These are phyloP conservation scores for Addax nasomaculatus DNA, from an alignment of 2,113 vertebrate species.

Conservation along the genomic window DNA sequence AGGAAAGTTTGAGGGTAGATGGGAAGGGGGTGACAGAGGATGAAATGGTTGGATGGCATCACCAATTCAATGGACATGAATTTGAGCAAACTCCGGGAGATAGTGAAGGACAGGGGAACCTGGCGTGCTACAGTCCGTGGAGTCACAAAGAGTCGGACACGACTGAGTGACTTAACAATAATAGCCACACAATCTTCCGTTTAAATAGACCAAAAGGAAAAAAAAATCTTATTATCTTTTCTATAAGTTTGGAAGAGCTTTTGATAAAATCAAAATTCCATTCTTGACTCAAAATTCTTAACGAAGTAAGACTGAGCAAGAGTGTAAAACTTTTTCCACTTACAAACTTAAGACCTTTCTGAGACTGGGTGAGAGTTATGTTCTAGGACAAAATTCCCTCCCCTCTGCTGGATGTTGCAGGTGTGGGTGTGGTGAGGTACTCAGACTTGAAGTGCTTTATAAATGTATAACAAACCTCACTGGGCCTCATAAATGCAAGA, in stretches of 20 bases:
- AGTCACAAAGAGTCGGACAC: neutral
- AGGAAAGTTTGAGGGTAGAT: neutral
- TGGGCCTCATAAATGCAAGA: neutral
- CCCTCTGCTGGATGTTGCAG: too few relatives aligned
- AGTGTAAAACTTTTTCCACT: neutral
- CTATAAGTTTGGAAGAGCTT: too few relatives aligned
- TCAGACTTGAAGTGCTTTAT: neutral
- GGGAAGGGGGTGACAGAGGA: neutral
- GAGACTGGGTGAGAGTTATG: neutral
- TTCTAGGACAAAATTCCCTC: neutral
- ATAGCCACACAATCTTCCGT: neutral
- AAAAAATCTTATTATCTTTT: neutral
- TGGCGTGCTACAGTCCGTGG: neutral
- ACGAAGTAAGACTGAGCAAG: neutral
- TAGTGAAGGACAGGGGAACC: neutral
- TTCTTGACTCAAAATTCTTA: neutral
- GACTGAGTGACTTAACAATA: neutral
- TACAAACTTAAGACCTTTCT: neutral
- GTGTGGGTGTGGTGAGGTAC: fast-evolving
- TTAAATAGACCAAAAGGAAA: neutral
- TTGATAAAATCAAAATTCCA: neutral
- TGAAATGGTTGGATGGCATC: neutral
- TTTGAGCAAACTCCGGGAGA: neutral
- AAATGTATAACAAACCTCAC: too few relatives aligned
- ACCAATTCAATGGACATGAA: neutral